These are phyloP conservation scores for Pan troglodytes DNA, from an alignment of 2,113 vertebrate genomes.

Conservation along the genomic window NHGRI_mPanTro3-v2.1_pri NC_072409.2:21168501-21169000, in stretches of 20 bases:
- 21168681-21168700: constrained; percentile 70
- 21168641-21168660: constrained; percentile 75
- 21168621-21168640: constrained; percentile 59
- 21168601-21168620: constrained; percentile 26
- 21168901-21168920: constrained; percentile 74
- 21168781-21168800: constrained; percentile 80
- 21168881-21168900: constrained; percentile 23
- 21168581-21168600: background rate
- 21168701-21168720: constrained; percentile 83
- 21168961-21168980: constrained; percentile 35
- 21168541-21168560: rapidly evolving
- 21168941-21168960: background rate
- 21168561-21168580: background rate
- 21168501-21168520: background rate
- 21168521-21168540: rapidly evolving
- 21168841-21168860: constrained; percentile 46
- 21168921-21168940: constrained; percentile 76
- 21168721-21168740: constrained; percentile 86
- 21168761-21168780: constrained; percentile 83
- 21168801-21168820: constrained; percentile 74
- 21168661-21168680: constrained; percentile 83
- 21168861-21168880: background rate
- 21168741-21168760: constrained; percentile 87
- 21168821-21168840: constrained; percentile 65
- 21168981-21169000: constrained; percentile 79